These are phyloP conservation scores for Alviniconcha marisindica DNA, from an alignment of 1,140 invertebrate genomes.

Conservation along the genomic window DNA sequence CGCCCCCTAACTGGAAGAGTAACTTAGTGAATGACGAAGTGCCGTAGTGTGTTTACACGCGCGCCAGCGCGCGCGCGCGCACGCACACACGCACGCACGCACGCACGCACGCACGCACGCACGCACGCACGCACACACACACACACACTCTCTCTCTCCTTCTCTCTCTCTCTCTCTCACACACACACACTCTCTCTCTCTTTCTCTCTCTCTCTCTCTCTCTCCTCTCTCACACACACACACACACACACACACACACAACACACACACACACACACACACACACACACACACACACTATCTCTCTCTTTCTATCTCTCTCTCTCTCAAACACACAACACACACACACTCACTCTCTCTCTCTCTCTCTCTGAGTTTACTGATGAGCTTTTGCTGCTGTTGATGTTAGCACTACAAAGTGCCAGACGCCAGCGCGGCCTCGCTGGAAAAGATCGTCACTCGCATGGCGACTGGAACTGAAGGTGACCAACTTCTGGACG, in stretches of 20 bases:
- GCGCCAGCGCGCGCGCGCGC: no score
- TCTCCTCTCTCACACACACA: neutral
- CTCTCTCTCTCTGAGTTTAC: no score
- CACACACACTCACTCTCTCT: neutral
- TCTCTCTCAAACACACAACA: neutral
- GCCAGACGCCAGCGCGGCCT: neutral
- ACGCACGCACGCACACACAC: neutral
- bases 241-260: neutral
- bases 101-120: no score
- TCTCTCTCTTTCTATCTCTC: no score
- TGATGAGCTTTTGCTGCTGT: neutral
- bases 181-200: neutral
- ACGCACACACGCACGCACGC: no score
- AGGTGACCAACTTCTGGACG: neutral
- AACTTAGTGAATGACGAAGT: no score
- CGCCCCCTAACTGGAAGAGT: no score
- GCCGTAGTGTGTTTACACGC: neutral
- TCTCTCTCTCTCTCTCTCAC: no score
- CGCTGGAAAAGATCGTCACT: neutral
- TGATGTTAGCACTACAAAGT: constrained; percentile 20
- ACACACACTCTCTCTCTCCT: neutral
- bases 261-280: neutral
- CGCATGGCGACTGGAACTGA: constrained; percentile 6
- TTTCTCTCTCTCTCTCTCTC: neutral
- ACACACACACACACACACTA: neutral